Conservation (phyloP, 2,888 invertebrate species). For the Leptura quadrifasciata region DNA sequence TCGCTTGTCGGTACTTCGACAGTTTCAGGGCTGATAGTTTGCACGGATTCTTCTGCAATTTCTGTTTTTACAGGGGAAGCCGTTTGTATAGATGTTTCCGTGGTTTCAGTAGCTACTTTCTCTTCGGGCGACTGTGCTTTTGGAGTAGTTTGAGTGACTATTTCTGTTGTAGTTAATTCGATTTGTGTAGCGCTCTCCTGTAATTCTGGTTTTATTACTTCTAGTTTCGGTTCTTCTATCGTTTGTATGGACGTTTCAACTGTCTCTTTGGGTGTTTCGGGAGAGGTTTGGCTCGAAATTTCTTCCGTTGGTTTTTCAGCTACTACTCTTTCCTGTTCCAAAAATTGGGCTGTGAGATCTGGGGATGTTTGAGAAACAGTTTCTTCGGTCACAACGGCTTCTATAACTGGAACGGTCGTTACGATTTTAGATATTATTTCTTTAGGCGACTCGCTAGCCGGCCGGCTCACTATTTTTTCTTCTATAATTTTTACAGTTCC, state of each 20-base stretch:
- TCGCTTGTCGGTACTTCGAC: constrained; percentile 65
- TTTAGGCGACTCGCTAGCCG: constrained; percentile 76
- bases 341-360: constrained; percentile 52
- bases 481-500: constrained; percentile 81
- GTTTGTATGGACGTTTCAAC: constrained; percentile 78
- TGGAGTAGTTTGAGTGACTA: constrained; percentile 74
- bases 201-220: constrained; percentile 72
- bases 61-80: constrained; percentile 67
- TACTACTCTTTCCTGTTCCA: constrained; percentile 70
- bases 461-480: constrained; percentile 78
- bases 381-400: constrained; percentile 78
- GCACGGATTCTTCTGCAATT: constrained; percentile 67
- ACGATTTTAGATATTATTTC: constrained; percentile 73
- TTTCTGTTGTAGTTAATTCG: constrained; percentile 63
- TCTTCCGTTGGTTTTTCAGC: constrained; percentile 67
- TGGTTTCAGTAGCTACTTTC: constrained; percentile 61
- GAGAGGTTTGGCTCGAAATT: constrained; percentile 76
- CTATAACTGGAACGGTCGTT: constrained; percentile 78
- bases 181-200: constrained; percentile 74
- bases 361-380: constrained; percentile 79
- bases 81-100: constrained; percentile 74
- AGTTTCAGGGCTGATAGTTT: constrained; percentile 66
- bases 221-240: constrained; percentile 61
- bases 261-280: constrained; percentile 74
- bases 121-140: constrained; percentile 61